phyloP scores from a whole-genome alignment of 1,140 invertebrate genomes.

The Triops cancriformis region DNA sequence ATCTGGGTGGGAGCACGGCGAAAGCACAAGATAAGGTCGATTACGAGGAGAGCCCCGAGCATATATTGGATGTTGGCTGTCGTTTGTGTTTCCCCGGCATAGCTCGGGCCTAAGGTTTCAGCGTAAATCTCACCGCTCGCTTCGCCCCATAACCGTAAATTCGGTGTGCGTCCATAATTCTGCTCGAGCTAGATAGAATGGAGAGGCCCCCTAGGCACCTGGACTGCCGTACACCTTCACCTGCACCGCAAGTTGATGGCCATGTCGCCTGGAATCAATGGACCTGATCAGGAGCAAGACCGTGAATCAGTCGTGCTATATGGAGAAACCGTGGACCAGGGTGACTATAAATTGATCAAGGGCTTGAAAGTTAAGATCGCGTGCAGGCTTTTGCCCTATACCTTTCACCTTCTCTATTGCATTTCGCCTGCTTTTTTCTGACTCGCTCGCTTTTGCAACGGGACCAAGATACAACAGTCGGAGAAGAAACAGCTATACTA shows the following conservation, averaged over 20 bases:
- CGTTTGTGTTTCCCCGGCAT: neutral
- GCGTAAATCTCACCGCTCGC: conserved; percentile 3
- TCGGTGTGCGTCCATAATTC: neutral
- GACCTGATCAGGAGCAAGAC: neutral
- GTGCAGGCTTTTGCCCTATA: neutral
- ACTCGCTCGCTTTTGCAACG: neutral
- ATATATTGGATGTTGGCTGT: conserved; percentile 11
- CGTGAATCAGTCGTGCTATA: conserved; percentile 9
- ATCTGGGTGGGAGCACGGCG: neutral
- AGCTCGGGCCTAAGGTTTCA: neutral
- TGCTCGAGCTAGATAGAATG: conserved; percentile 5
- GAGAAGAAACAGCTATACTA: no score
- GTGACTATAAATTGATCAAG: conserved; percentile 9
- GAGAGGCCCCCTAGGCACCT: conserved; percentile 11
- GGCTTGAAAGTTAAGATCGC: neutral
- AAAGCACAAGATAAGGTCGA: neutral
- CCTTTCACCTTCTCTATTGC: neutral
- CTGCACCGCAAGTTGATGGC: conserved; percentile 8
- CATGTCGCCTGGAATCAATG: conserved; percentile 7
- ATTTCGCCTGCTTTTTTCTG: neutral
- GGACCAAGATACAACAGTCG: no score
- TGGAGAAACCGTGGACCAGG: conserved; percentile 1
- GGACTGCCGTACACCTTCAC: conserved; percentile 8
- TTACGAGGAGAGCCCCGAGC: neutral
- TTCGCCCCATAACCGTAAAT: conserved; percentile 7